These are phyloP conservation scores for Aleiodes leptofemur DNA, from an alignment of 2,888 invertebrate species.

Conservation along the genomic window DNA sequence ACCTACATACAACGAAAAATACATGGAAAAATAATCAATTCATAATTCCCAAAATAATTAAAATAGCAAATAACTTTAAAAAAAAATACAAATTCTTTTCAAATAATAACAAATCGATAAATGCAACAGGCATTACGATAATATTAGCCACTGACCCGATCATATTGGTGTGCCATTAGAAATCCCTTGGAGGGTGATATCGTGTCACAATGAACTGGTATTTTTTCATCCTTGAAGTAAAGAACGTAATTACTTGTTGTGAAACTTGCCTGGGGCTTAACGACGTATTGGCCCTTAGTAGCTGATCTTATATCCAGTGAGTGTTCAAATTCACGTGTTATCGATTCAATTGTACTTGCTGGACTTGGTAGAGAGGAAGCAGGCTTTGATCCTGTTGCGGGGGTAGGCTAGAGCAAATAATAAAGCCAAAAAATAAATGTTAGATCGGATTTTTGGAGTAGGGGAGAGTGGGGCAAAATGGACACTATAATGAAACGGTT, in stretches of 20 bases:
- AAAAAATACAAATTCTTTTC: neutral
- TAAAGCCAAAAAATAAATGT: constrained; percentile 2
- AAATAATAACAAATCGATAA: constrained; percentile 17
- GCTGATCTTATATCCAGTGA: constrained; percentile 83
- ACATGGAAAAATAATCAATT: constrained; percentile 2
- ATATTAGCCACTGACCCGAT: constrained; percentile 56
- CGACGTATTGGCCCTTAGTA: constrained; percentile 80
- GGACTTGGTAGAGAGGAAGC: constrained; percentile 83
- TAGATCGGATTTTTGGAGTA: neutral
- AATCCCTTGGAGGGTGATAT: constrained; percentile 57
- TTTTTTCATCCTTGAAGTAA: constrained; percentile 58
- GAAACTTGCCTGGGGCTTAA: constrained; percentile 78
- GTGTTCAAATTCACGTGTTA: constrained; percentile 89
- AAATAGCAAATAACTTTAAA: neutral
- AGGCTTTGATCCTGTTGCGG: constrained; percentile 71
- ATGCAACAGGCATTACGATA: constrained; percentile 17
- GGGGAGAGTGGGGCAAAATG: too few relatives aligned
- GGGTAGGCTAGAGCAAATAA: constrained; percentile 72
- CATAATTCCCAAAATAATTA: constrained; percentile 29
- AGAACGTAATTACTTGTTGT: constrained; percentile 59
- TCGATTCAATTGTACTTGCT: constrained; percentile 86
- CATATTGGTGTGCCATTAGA: constrained; percentile 55
- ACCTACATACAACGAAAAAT: constrained; percentile 11
- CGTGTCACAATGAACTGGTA: constrained; percentile 50
- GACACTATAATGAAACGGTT: too few relatives aligned